Base-by-base conservation (phyloP, 2,797 vertebrate species). In the Acrocephalus scirpaceus region DNA sequence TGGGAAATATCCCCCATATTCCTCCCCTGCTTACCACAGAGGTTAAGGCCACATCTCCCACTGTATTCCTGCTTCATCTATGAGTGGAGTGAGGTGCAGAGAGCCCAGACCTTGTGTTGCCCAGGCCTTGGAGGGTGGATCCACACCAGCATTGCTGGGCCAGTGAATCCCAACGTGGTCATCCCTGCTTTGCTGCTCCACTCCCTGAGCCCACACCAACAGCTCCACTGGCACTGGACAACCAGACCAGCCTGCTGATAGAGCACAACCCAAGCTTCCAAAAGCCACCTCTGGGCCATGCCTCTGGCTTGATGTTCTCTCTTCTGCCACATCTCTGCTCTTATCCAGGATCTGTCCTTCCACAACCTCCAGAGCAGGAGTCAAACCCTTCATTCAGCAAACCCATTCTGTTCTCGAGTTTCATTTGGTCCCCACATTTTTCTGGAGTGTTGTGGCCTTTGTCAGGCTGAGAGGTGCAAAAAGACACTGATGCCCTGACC, bases 1-100 rank as follows among this genome's bases (percentile, higher is more conserved):
- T 0, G 0, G 66, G 6, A 70, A 82, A 51, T 30, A 13, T 1
- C 48, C 44, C 30, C 3, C 1, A 0, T 44, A 5, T 16, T 57
- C 62, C 40, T 81, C 53, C 11, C 10, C 6, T 54, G 38, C 74
- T 69, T 11, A 3, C 19, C 21, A n/a, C 30, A 21, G 18, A 17
- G 58, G 36, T 32, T 17, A 32, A 10, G 36, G 13, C 16, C 32
- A 7, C 13, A 8, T 14, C 26, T 72, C 12, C 77, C n/a, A 1
- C 25, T 11, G 7, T 18, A 19, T 6, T 79, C 60, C 67, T 75
- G 62, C 40, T 86, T 22, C 47, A 16, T 13, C 50, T 50, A 2
- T 2, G 25, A 45, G 21, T 21, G 51, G n/a, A 16, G 23, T 10
- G 83, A 71, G 25, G 5, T 16, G 44, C 47, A 61, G 50, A 61